These are phyloP conservation scores for Potorous gilbertii DNA, from an alignment of 2,797 vertebrate species.

Conservation along the genomic window DNA sequence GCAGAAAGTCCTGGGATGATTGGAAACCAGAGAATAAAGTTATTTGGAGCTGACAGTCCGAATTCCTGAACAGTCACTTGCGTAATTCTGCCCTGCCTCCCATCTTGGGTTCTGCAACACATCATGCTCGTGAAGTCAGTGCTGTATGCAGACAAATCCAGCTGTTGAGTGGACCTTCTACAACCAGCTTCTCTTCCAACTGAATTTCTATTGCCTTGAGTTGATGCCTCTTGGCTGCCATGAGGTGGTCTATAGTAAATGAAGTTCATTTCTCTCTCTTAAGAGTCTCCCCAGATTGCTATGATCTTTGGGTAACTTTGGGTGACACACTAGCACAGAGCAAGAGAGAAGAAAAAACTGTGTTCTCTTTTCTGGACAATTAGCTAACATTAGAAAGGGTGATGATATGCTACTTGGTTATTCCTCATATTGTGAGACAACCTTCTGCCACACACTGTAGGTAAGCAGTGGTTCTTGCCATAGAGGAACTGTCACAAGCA, in stretches of 20 bases:
- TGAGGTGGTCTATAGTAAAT: background rate
- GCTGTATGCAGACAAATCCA: background rate
- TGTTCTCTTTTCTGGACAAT: background rate
- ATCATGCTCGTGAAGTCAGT: background rate
- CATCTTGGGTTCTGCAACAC: background rate
- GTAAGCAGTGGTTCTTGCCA: slow-evolving; percentile 27
- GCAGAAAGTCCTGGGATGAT: background rate
- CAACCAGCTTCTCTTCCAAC: background rate
- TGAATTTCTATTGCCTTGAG: background rate
- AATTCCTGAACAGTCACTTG: background rate
- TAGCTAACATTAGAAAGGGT: background rate
- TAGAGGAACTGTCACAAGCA: slow-evolving; percentile 57
- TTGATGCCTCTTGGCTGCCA: background rate
- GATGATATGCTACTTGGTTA: background rate
- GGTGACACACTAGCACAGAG: background rate
- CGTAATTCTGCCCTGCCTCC: background rate
- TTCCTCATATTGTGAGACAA: background rate
- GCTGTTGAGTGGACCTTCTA: too few species aligned
- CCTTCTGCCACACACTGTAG: slow-evolving; percentile 60
- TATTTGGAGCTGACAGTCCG: background rate
- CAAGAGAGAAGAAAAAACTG: background rate
- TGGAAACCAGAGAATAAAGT: background rate
- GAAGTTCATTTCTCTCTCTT: slow-evolving; percentile 1
- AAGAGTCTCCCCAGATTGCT: slow-evolving; percentile 12
- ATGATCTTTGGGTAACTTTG: background rate